These are phyloP conservation scores for Epinephelus awoara DNA, from an alignment of 2,797 vertebrate species.

Conservation along the genomic window DNA sequence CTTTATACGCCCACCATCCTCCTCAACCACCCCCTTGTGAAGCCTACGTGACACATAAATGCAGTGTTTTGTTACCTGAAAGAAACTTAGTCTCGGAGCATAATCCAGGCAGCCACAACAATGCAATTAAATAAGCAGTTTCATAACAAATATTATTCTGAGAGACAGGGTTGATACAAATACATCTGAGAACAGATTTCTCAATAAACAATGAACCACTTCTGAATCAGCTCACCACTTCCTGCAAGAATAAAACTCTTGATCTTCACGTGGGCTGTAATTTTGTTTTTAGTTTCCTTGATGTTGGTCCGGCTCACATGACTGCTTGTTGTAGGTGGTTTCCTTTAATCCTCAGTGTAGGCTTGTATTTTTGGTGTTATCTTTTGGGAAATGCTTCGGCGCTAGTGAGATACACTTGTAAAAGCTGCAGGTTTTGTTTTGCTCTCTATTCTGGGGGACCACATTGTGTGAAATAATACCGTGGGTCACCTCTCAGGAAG, in stretches of 20 bases:
- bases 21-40: no score
- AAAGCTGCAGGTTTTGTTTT: slow-evolving; percentile 16
- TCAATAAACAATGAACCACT: not conserved
- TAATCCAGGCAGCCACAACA: no score
- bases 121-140: no score
- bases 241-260: not conserved
- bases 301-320: slow-evolving; percentile 19
- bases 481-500: slow-evolving; percentile 37
- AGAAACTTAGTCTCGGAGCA: no score
- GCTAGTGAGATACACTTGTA: not conserved
- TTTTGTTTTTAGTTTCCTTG: not conserved
- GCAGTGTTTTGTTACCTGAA: no score
- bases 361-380: slow-evolving; percentile 20
- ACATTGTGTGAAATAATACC: slow-evolving; percentile 26
- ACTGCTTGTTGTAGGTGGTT: slow-evolving; percentile 40
- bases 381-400: slow-evolving; percentile 28
- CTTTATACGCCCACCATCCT: no score
- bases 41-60: no score
- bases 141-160: no score
- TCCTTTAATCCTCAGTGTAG: slow-evolving; percentile 38
- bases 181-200: no score
- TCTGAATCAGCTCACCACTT: not conserved
- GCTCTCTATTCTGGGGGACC: slow-evolving; percentile 12
- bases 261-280: slow-evolving; percentile 14
- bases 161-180: no score